A percentile compares a stretch with the other conserved stretches of the same genome.
Conservation (phyloP, 1,140 invertebrate genomes). For the Achatina immaculata region DNA sequence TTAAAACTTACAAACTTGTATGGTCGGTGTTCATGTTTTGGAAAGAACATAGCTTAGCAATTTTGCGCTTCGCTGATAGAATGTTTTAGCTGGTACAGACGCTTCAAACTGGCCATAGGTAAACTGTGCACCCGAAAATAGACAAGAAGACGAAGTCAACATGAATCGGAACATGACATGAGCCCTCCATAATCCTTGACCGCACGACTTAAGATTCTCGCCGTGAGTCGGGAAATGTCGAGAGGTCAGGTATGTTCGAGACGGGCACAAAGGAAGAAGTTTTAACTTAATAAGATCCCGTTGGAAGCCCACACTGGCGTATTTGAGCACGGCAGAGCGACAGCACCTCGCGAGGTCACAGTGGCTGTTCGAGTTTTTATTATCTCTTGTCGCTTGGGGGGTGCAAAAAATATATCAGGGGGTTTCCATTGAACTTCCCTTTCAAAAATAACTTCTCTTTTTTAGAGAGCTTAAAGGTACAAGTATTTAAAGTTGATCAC, state of each 20-base stretch:
- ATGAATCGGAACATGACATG: background rate
- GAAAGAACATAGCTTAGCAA: too few species aligned
- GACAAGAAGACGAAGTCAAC: background rate
- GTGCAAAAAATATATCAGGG: background rate
- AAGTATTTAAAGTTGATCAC: conserved; percentile 3
- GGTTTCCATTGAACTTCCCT: background rate
- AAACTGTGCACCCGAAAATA: background rate
- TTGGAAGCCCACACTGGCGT: background rate
- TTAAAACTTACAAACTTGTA: too few species aligned
- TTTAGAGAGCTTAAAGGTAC: background rate
- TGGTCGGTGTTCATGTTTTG: too few species aligned
- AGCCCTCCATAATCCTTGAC: background rate
- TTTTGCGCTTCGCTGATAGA: background rate
- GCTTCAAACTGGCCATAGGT: background rate
- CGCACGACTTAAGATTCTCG: background rate
- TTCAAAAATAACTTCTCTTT: too few species aligned
- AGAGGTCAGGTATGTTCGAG: background rate
- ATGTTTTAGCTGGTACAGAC: background rate
- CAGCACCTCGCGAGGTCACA: background rate
- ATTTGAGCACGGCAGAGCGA: background rate
- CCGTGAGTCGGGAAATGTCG: conserved; percentile 9
- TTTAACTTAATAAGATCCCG: background rate
- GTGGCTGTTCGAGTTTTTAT: background rate
- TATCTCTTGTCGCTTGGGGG: background rate
- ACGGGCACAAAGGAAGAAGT: background rate